phyloP scores from a whole-genome alignment of 2,113 vertebrate species.

The Perca schrenkii region DNA sequence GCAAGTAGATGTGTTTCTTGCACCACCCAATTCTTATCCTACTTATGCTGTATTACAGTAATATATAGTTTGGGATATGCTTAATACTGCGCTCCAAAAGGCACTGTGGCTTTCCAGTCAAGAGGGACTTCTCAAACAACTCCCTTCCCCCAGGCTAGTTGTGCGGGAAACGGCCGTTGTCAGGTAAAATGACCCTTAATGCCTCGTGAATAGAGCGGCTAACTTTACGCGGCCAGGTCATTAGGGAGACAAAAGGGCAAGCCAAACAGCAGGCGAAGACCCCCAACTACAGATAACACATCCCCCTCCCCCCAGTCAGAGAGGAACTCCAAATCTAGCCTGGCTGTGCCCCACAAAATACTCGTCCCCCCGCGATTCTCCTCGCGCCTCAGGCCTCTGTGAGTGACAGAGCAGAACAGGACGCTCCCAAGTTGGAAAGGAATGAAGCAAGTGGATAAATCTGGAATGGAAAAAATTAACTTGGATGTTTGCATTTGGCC shows the following conservation, averaged over 20 bases:
- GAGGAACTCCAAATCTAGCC: constrained; percentile 44
- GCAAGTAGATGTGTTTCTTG: background rate
- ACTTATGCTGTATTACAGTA: background rate
- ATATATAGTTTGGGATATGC: constrained; percentile 3
- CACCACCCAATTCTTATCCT: background rate
- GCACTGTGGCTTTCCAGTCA: background rate
- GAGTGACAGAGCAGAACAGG: constrained; percentile 52
- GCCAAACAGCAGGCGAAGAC: constrained; percentile 65
- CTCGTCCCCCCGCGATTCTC: constrained; percentile 8
- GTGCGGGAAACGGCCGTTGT: constrained; percentile 48
- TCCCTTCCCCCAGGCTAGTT: constrained; percentile 59
- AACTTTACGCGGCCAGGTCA: constrained; percentile 73
- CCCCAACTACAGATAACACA: constrained; percentile 39
- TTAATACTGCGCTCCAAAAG: constrained; percentile 2
- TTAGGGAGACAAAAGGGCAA: constrained; percentile 76
- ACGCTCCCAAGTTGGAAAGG: constrained; percentile 49
- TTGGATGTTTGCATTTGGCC: constrained; percentile 63
- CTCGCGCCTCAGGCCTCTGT: constrained; percentile 44
- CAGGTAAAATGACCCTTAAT: constrained; percentile 81
- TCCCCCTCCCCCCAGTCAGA: constrained; percentile 37
- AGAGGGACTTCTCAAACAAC: constrained; percentile 13
- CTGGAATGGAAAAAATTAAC: constrained; percentile 62
- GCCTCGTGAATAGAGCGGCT: constrained; percentile 70
- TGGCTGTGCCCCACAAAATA: constrained; percentile 1
- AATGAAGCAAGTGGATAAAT: constrained; percentile 56